Evolutionary conservation across 2,797 vertebrate genomes (phyloP).

Genomic region (Lycodopsis pacificus): DNA sequence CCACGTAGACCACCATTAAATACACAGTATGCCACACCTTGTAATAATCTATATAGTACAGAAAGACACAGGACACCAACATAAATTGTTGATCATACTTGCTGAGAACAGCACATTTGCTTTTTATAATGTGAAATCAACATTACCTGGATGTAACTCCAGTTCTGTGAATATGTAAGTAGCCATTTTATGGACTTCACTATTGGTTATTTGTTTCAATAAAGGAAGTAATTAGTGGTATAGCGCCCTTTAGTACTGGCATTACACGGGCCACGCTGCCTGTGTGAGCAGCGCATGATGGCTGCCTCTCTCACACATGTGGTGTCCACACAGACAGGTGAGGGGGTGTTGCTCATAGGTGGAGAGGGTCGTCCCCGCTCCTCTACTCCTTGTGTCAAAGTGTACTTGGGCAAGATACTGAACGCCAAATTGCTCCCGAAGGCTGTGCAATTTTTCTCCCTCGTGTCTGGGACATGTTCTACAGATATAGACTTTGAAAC

Average conservation of each 20-base stretch:
- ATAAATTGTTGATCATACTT: not conserved
- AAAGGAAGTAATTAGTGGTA: not conserved
- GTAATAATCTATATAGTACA: not conserved
- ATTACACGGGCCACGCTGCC: not conserved
- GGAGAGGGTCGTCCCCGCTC: not conserved
- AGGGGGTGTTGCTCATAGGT: not conserved
- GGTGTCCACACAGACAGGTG: not conserved
- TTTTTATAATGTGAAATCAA: constrained; percentile 1
- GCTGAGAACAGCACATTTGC: constrained; percentile 3
- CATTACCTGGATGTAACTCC: not conserved
- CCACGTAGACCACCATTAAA: not conserved
- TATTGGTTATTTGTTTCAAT: not conserved
- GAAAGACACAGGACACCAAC: constrained; percentile 18
- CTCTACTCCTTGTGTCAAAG: not conserved
- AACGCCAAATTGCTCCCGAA: not conserved
- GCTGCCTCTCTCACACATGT: not conserved
- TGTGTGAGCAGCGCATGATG: too few species aligned
- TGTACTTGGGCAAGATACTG: not conserved
- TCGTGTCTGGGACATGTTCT: not conserved
- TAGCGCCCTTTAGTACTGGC: not conserved
- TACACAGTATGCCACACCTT: constrained; percentile 18
- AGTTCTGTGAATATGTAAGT: not conserved
- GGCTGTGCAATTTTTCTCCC: not conserved
- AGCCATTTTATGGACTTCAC: not conserved
- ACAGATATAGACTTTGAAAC: not conserved